Evolutionary conservation across 2,113 vertebrate species (phyloP), one percentile per base, ranked within the genome.

Genomic region (Lipophrys pholis): DNA sequence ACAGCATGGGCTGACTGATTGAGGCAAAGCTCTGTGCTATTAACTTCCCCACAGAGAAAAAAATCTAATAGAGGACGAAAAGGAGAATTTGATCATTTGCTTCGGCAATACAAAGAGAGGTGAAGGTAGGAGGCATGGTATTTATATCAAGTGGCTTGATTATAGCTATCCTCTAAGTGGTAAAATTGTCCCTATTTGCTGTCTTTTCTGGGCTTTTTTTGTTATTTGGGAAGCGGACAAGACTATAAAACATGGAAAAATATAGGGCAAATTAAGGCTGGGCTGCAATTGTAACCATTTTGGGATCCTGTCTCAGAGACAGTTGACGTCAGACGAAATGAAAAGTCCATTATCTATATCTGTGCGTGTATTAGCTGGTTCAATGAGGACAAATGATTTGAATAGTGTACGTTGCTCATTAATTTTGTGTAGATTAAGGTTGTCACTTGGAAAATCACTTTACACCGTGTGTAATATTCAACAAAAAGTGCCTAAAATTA

Each of bases 301-400:
- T 30, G 21, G 21, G 21, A 15, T 43, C 50, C 21, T 49, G 21
- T 73, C 38, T 11, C 40, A 7, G 49, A 64, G 50, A 11, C 42
- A 38, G 38, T 6, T 11, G 45, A 15, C 40, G 38, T 1, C 6
- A 52, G 42, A 21, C 43, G 17, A 6, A 30, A 62, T 11, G 11
- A 49, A 17, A 69, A 50, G 38, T 59, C 64, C 69, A 65, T 65
- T 42, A 63, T 30, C 17, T 15, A 36, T 52, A 36, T 43, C 30
- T 46, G 54, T 56, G 46, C 36, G 30, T 43, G 64, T 36, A 36
- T 58, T 58, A 43, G 39, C 12, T 50, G 62, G 60, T 50, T 50
- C 55, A n/a, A 60, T 36, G 38, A 61, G 54, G 67, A 61, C 36
- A 61, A n/a, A 6, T 15, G 53, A 41, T 46, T 39, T 12, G 38